Percentiles rank a stretch among this genome's conserved stretches.
These are phyloP conservation scores for Petrocephalus microphthalmus DNA, from an alignment of 2,113 vertebrate species.

Conservation along the genomic window DNA sequence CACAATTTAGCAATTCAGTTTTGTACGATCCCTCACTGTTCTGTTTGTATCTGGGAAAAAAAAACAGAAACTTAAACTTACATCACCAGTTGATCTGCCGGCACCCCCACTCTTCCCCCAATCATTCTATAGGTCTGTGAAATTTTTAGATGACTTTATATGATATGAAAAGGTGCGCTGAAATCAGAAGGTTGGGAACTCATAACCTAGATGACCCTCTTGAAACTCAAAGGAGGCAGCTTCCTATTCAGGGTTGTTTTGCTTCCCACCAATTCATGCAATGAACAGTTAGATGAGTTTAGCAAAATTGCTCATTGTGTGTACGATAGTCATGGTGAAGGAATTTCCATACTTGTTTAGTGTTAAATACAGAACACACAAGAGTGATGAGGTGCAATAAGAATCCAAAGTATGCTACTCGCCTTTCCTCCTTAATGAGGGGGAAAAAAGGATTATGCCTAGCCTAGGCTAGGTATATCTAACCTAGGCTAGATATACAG, in stretches of 20 bases:
- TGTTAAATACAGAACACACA: no score
- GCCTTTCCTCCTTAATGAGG: no score
- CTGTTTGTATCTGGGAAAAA: background rate
- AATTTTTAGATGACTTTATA: background rate
- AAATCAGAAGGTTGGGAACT: background rate
- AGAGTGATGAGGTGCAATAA: no score
- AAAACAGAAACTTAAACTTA: background rate
- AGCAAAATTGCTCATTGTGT: background rate
- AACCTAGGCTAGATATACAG: no score
- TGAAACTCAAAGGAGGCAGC: background rate
- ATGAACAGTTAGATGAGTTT: background rate
- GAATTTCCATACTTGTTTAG: no score
- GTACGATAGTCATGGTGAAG: background rate
- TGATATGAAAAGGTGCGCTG: background rate
- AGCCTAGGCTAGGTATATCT: no score
- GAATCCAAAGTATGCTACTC: no score
- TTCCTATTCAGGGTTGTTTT: background rate
- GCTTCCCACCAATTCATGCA: background rate
- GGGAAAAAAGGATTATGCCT: no score
- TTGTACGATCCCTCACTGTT: background rate
- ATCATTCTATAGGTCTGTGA: background rate
- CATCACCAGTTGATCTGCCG: background rate
- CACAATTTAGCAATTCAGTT: no score
- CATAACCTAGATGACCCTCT: background rate
- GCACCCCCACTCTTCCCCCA: background rate